A percentile compares a stretch with the other conserved stretches of the same genome.
Conservation (phyloP, 2,797 vertebrate genomes). For the Mormyrus proboscirostris region DNA sequence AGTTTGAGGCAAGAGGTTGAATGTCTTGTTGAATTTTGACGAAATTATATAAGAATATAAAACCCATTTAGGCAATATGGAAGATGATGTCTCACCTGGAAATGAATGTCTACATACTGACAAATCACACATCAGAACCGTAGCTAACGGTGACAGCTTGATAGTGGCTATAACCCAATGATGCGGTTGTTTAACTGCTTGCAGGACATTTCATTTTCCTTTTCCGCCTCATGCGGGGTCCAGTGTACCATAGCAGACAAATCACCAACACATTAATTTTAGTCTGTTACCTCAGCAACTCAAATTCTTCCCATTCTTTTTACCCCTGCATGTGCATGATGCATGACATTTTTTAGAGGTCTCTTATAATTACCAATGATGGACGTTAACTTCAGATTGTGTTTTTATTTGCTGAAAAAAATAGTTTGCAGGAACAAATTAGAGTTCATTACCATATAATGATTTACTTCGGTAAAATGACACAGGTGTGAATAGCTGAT, state of each 20-base stretch:
- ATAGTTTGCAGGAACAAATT: not conserved
- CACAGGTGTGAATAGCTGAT: conserved; percentile 1
- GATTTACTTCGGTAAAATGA: not conserved
- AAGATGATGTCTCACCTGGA: not conserved
- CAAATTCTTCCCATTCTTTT: not conserved
- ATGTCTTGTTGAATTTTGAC: not conserved
- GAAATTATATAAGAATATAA: not conserved
- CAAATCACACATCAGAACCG: not conserved
- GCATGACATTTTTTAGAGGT: not conserved
- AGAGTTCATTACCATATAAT: not conserved
- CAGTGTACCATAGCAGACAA: not conserved
- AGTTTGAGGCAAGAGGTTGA: not conserved
- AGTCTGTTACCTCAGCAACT: not conserved
- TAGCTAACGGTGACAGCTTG: not conserved
- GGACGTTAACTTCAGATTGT: not conserved
- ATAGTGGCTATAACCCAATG: not conserved
- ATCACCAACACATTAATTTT: not conserved
- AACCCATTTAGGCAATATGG: not conserved
- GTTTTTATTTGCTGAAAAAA: not conserved
- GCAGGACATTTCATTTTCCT: not conserved
- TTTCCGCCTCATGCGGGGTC: not conserved
- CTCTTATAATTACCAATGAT: not conserved
- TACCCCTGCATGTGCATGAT: not conserved
- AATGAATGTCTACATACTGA: not conserved
- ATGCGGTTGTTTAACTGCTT: not conserved